Conservation (phyloP, 2,797 vertebrate genomes). For the Melanogrammus aeglefinus region DNA sequence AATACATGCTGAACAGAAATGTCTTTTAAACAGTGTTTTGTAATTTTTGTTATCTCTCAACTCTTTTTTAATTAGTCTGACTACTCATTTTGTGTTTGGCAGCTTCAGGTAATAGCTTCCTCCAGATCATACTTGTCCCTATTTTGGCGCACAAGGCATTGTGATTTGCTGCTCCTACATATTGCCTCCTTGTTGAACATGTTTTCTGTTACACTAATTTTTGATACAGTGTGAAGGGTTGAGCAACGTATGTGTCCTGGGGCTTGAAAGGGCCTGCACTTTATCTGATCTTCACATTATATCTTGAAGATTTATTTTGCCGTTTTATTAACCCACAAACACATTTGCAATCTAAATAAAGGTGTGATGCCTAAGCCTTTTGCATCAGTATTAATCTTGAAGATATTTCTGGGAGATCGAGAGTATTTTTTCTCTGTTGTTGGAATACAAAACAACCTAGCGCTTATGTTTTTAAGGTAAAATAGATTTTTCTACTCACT, state of each 20-base stretch:
- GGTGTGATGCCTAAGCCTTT: neutral
- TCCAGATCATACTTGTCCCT: neutral
- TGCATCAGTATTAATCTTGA: neutral
- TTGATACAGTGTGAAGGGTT: neutral
- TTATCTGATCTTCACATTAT: neutral
- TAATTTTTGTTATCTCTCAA: neutral
- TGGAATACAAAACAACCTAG: no score
- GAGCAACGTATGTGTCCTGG: neutral
- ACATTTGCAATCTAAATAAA: neutral
- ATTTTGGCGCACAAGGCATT: neutral
- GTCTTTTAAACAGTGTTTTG: neutral
- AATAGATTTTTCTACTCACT: neutral
- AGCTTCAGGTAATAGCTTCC: neutral
- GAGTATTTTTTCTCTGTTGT: no score
- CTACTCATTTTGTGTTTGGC: neutral
- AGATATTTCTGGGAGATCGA: neutral
- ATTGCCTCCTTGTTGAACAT: neutral
- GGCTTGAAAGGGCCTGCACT: neutral
- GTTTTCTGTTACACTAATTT: neutral
- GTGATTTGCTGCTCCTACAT: neutral
- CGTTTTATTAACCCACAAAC: slow-evolving; percentile 35
- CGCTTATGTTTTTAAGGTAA: neutral
- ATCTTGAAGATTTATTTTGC: slow-evolving; percentile 10
- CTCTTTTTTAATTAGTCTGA: neutral
- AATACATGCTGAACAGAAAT: neutral